Evolutionary conservation across 2,113 vertebrate genomes (phyloP).

Genomic region (Telmatochromis sp.): DNA sequence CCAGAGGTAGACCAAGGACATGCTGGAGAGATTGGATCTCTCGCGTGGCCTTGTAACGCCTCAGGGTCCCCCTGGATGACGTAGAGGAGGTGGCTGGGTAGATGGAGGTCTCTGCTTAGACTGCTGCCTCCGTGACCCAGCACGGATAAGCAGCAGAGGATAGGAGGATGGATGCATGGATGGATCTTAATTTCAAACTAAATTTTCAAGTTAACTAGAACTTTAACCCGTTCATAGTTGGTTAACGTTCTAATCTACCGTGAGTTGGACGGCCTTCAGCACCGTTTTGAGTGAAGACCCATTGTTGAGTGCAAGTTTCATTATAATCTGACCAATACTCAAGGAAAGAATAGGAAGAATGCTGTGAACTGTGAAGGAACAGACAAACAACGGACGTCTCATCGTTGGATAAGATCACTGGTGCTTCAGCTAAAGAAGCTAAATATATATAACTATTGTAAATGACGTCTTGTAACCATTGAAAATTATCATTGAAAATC

Average conservation of each 20-base stretch:
- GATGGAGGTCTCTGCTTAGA: neutral
- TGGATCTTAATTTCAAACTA: neutral
- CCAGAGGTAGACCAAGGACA: neutral
- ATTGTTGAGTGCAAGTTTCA: neutral
- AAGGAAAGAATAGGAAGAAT: neutral
- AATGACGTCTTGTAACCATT: neutral
- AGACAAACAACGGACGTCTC: rapidly evolving
- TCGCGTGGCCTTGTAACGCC: neutral
- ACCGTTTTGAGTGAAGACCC: neutral
- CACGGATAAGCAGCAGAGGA: rapidly evolving
- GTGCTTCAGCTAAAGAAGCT: neutral
- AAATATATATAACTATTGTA: neutral
- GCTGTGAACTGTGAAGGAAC: neutral
- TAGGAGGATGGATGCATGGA: neutral
- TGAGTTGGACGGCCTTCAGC: rapidly evolving
- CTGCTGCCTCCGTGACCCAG: neutral
- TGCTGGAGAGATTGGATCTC: neutral
- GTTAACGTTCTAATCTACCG: neutral
- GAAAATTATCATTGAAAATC: neutral
- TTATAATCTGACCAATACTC: neutral
- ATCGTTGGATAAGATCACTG: rapidly evolving
- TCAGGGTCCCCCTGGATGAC: neutral
- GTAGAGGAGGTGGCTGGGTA: neutral
- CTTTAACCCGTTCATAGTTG: neutral
- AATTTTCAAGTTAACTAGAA: neutral